Conservation (phyloP, 2,888 invertebrate genomes). For the Clepsis dumicolana region DNA sequence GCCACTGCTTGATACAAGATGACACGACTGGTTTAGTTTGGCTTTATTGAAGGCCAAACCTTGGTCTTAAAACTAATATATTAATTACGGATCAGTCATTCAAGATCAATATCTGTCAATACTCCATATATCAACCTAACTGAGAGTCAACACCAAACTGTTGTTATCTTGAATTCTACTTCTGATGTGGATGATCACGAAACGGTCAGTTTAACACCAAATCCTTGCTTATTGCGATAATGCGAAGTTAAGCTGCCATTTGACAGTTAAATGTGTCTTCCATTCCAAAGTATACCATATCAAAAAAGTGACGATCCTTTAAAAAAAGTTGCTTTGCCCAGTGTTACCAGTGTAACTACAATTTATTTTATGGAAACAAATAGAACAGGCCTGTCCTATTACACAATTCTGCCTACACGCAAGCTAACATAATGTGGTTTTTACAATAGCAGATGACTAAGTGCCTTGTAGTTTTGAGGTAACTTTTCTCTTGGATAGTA, state of each 20-base stretch:
- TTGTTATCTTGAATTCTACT: neutral
- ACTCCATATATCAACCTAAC: neutral
- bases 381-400: too few species aligned
- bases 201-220: constrained; percentile 53
- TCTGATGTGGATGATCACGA: neutral
- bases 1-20: too few species aligned
- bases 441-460: too few species aligned
- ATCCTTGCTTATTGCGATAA: constrained; percentile 57
- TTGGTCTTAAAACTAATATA: too few species aligned
- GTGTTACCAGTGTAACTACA: too few species aligned
- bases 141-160: neutral
- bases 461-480: neutral
- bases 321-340: neutral
- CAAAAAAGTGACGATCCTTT: neutral
- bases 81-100: neutral
- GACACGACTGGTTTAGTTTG: neutral
- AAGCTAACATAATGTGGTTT: too few species aligned
- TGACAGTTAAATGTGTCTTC: constrained; percentile 56
- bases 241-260: constrained; percentile 56
- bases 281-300: constrained; percentile 54
- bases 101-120: neutral
- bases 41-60: neutral
- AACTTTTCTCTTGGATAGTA: neutral
- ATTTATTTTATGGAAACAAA: too few species aligned
- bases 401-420: too few species aligned